Evolutionary conservation across 2,797 vertebrate species (phyloP), one percentile per base, ranked within the genome.

Genomic region (Mormyrops attenuatus): DNA sequence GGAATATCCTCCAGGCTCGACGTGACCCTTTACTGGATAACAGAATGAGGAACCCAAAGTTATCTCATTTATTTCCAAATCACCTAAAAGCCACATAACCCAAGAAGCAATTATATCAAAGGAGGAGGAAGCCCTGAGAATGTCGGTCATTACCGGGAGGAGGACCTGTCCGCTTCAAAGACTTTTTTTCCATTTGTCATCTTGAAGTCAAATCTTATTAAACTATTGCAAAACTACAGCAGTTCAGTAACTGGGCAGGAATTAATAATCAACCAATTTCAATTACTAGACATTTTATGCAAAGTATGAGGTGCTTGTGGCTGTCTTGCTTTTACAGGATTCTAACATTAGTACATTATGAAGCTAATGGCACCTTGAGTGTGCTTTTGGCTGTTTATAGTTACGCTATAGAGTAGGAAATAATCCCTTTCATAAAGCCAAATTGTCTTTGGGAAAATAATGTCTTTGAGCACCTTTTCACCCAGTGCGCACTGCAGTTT

Each of bases 391-490:
- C 87, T 47, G 55, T 87, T 87, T 53, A 34, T 60, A 26, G 17
- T 66, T 20, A 49, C 13, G 0, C 30, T 63, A 26, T 15, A 41
- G 44, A 44, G 20, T 9, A 47, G 34, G 38, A 47, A 13, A 88
- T 44, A 15, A 2, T 63, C 41, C 44, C 20, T 22, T 34, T 44
- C 20, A 22, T 34, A 60, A n/a, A 55, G 26, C 53, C 34, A 60
- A 69, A 66, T 26, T 47, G 87, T 47, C 87, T n/a, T 63, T 88
- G 87, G 87, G 50, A 66, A 66, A 66, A 66, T 15, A 22, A 66
- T 44, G n/a, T 47, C 34, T 88, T 88, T 49, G 11, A 63, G 52
- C 49, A 17, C 26, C n/a, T 52, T 30, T 22, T 55, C 57, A 30
- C 49, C 52, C 85, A 55, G 50, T 15, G 17, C 20, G 5, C 49